These are phyloP conservation scores for Cygnus buccinator DNA, from an alignment of 2,113 vertebrate genomes.

Conservation along the genomic window DNA sequence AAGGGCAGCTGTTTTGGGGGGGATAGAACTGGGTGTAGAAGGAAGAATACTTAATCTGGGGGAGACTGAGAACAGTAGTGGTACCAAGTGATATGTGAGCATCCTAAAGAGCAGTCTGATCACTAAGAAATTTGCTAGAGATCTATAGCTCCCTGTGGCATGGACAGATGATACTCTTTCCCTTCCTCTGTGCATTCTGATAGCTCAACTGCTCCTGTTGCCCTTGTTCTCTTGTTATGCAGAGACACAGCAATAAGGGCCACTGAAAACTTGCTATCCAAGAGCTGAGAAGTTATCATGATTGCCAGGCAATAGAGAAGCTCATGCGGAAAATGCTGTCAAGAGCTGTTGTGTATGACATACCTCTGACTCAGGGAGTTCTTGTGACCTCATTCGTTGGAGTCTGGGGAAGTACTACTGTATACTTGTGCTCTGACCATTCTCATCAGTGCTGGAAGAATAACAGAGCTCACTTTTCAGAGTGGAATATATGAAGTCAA, in stretches of 20 bases:
- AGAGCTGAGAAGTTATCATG: not conserved
- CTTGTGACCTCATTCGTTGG: not conserved
- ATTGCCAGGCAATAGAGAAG: not conserved
- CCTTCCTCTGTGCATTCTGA: not conserved
- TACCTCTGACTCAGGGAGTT: not conserved
- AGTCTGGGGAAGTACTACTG: too few relatives aligned
- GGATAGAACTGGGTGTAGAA: not conserved
- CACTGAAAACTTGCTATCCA: not conserved
- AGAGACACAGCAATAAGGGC: not conserved
- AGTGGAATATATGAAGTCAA: not conserved
- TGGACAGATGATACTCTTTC: not conserved
- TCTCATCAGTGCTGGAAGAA: not conserved
- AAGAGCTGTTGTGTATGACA: not conserved
- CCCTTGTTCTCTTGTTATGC: not conserved
- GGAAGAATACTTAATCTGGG: not conserved
- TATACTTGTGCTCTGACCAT: not conserved
- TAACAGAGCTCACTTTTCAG: not conserved
- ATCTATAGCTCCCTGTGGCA: not conserved
- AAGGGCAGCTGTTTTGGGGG: not conserved
- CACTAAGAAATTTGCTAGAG: not conserved
- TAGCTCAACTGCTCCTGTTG: not conserved
- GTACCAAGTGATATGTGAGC: rapidly evolving
- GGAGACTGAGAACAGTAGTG: not conserved
- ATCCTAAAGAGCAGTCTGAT: not conserved
- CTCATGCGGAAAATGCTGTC: not conserved